Base-by-base conservation (phyloP, 2,113 vertebrate species). In the Microcebus ravelobensis region DNA sequence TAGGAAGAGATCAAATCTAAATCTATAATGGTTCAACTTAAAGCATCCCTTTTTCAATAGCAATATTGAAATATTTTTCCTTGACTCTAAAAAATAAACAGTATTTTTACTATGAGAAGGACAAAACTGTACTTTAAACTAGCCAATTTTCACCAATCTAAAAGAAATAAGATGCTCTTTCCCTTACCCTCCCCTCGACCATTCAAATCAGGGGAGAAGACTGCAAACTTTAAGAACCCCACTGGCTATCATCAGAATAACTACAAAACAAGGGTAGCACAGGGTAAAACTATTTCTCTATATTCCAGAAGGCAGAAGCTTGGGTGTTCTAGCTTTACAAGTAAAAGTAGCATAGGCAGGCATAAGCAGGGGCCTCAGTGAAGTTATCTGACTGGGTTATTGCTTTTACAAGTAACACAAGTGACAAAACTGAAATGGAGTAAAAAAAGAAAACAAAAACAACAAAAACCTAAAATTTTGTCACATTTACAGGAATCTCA, bases 401-500 rank as follows among this genome's bases (percentile, higher is more conserved):
- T 91, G 89, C 88, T 96, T 96, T 95, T 95, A 81, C 12, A 42
- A 79, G 81, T 48, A 80, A 84, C 63, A 79, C 84, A 80, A 61
- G 74, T 80, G 39, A 93, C 87, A 89, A 92, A 95, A 92, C 95
- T 76, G 85, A 96, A 91, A 97, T 67, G 92, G 87, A 90, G 55
- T 87, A 83, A 52, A 63, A 57, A 82, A 74, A 93, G 86, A 15
- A 68, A 61, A 73, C 34, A 25, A 80, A 55, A 73, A 39, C 10
- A 67, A 27, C 52, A 73, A 83, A 88, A 61, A 21, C 61, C 27
- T 94, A 91, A 92, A 91, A 73, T 92, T 92, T 23, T 95, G 97
- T 97, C 98, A 98, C 98, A 98, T 97, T 98, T 98, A 90, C 80
- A 98, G 98, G 97, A 98, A 97, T 96, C 97, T 94, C 96, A 98